Base-by-base conservation (phyloP, 2,888 invertebrate species). In the Tricholauxania praeusta region DNA sequence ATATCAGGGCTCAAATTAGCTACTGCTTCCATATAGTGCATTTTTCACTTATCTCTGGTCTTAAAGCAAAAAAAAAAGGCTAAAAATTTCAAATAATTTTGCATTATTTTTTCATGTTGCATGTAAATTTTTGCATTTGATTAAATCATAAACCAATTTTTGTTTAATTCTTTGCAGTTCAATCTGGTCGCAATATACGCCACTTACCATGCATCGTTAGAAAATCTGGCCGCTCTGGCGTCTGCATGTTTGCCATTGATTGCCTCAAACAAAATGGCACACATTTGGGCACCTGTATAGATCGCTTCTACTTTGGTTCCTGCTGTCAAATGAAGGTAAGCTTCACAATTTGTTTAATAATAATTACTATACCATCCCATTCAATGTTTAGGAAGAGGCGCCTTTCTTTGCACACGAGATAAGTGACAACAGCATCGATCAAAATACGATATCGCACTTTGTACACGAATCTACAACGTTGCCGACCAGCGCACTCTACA, bases 181-280 rank as follows among this genome's bases (percentile, higher is more conserved):
- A 93, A 80, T 88, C 91, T 83, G 95, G 94, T 81, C 92, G 96
- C 82, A 96, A 96, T 87, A 96, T 97, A 85, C 91, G 96, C 83
- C 95, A 96, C 83, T 89, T 96, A 81, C 94, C 96, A 47, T 97
- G 97, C 88, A 92, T 95, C 85, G 94, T 95, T 72, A 90, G 94
- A 83, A 91, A 92, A 83, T 92, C 93, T 48, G 93, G 92, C 51
- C 91, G 94, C 78, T 93, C 93, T 75, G 96, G 97, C 0, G 90
- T 95, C 0, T 97, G 97, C 83, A 97, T 97, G 97, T 97, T 97
- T 84, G 96, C 96, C 75, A 96, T 96, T 87, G 95, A 96, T 82
- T 97, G 96, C 85, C 91, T 95, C 63, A 95, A 96, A 89, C 91
- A 94, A 74, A 96, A 96, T 84, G 97, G 97, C 57, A 94, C 96